Evolutionary conservation across 2,888 invertebrate genomes (phyloP), one percentile per base, ranked within the genome.

Genomic region (Agonopterix subpropinquella): DNA sequence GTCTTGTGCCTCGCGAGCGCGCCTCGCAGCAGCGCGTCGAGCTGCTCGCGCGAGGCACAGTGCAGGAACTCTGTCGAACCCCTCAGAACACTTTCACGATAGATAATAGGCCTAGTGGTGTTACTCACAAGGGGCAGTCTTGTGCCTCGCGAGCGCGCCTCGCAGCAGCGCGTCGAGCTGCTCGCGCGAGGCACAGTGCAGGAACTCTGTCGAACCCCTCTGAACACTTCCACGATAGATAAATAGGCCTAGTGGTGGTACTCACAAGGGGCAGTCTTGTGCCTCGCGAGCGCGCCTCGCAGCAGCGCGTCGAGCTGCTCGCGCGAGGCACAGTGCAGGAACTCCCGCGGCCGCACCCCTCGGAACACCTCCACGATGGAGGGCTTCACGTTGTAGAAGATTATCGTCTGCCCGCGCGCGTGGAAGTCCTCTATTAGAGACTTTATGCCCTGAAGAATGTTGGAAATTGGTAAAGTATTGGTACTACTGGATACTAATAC

Each of bases 351-450:
- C n/a, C 90, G 90, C 48, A 94, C 89, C 36, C 93, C 94, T 65
- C 92, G 92, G 67, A 94, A 92, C 53, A 93, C 92, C 2, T 90
- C 89, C 62, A 91, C 91, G 28, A 94, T 91, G 53, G 93, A 93
- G 10, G 94, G 92, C 73, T 93, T 94, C 58, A 94, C 84, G 76
- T 93, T 93, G 81, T 91, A 94, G 81, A 94, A 94, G 68, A 93
- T 92, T 44, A 94, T 77, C 1, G 92, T 90, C 77, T 94, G 93
- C 15, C 91, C 91, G 55, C 93, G 89, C 35, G 80, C 76, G 49
- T 92, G 90, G 77, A 93, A 94, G 74, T 93, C 93, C 60, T 92
- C 90, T 52, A 92, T 93, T 56, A 94, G 69, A 8, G 90, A 90
- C 65, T 92, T 92, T 43, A 94, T 91, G 18, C 93, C 93, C 93